Base-by-base conservation (phyloP, 2,888 invertebrate genomes). In the Pandemis heparana region DNA sequence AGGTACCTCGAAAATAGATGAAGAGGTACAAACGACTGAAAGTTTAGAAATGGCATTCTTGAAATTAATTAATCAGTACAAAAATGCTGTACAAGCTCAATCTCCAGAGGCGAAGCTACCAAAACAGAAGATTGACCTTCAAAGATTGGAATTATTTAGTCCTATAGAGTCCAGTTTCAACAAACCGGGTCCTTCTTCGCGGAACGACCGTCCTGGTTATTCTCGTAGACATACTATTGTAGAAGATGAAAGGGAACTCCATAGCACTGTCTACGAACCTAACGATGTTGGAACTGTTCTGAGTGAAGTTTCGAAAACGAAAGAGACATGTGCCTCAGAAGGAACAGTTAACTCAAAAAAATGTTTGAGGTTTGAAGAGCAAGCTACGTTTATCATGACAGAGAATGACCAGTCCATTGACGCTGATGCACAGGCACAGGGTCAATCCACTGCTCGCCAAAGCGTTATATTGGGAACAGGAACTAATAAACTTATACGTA, bases 21-120 rank as follows among this genome's bases (percentile, higher is more conserved):
- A 75, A 59, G 84, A 80, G 5, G 85, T 90, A 1, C 94, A 94
- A 85, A 93, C 94, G 0, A 89, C 87, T 43, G 84, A 83, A 4
- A 91, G 90, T 78, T 82, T 92, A 71, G 88, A 89, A 79, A 82
- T 88, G 68, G 69, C 77, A 53, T 38, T 74, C 41, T 39, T 76
- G 2, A 73, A 69, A 73, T 39, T 16, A 8, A 16, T 73, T 0
- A 69, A 73, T 63, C n/a, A 48, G 9, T 59, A 48, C 4, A 68
- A 68, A 59, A 53, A 64, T 5, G 12, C 38, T 6, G 18, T 39
- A 8, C 16, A 59, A 16, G 51, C 16, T 16, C 12, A 14, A 39
- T 23, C 12, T 14, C 46, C 12, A 6, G 12, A 9, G 8, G n/a
- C 10, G 18, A 16, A 5, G 12, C 32, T 16, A 43, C 41, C 41